phyloP scores from a whole-genome alignment of 2,888 invertebrate species.

The Holacanthella duospinosa region DNA sequence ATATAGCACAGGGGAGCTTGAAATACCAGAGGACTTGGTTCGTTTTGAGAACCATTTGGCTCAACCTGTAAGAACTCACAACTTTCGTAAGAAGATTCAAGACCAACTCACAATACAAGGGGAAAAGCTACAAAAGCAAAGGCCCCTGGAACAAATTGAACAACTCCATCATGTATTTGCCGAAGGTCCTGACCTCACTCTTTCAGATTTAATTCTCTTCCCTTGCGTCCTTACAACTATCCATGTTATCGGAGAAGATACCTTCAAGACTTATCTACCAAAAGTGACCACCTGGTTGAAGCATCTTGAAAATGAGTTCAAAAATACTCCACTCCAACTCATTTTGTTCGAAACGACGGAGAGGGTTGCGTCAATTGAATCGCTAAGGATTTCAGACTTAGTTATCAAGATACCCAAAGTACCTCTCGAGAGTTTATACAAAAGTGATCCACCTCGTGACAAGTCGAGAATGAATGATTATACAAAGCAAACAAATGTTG shows the following conservation, averaged over 20 bases:
- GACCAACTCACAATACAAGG: slow-evolving; percentile 38
- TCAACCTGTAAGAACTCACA: slow-evolving; percentile 73
- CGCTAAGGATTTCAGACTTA: too few species aligned
- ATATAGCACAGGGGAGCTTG: neutral
- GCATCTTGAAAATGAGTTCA: slow-evolving; percentile 38
- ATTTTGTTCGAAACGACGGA: neutral
- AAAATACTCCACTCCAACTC: neutral
- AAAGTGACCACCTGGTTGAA: slow-evolving; percentile 55
- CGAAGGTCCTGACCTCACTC: slow-evolving; percentile 69
- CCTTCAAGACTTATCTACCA: slow-evolving; percentile 47
- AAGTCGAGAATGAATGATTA: slow-evolving; percentile 61
- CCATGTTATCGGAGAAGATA: slow-evolving; percentile 44
- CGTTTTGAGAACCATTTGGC: slow-evolving; percentile 74
- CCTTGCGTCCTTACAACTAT: slow-evolving; percentile 55
- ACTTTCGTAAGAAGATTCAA: slow-evolving; percentile 64
- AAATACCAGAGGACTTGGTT: slow-evolving; percentile 57
- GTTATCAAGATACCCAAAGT: slow-evolving; percentile 44
- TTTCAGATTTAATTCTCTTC: slow-evolving; percentile 71
- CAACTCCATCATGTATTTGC: slow-evolving; percentile 56
- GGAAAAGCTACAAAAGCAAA: neutral
- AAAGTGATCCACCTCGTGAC: slow-evolving; percentile 64
- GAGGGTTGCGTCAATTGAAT: too few species aligned
- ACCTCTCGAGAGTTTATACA: slow-evolving; percentile 59
- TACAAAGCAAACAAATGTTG: slow-evolving; percentile 66
- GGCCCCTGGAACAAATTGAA: neutral